phyloP scores from a whole-genome alignment of 1,140 invertebrate genomes.

The Pachyrhynchus sulphureomaculatus region DNA sequence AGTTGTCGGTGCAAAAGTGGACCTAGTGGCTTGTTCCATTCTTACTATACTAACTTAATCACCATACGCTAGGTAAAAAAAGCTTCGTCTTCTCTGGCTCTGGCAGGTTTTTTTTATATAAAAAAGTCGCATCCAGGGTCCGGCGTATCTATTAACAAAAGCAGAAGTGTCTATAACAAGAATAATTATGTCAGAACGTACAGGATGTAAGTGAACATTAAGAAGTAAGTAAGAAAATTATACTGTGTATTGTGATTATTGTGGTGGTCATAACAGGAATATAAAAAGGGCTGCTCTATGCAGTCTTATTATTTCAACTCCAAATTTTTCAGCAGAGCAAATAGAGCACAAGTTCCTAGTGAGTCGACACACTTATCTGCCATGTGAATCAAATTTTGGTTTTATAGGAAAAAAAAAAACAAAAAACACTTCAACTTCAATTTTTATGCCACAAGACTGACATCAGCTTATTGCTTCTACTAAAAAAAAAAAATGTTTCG shows the following conservation, averaged over 20 bases:
- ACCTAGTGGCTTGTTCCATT: too few species aligned
- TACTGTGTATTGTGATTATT: conserved; percentile 37
- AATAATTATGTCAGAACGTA: too few species aligned
- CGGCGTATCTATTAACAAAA: too few species aligned
- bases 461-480: conserved; percentile 13
- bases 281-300: conserved; percentile 25
- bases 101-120: too few species aligned
- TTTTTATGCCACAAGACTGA: conserved; percentile 29
- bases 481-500: conserved; percentile 19
- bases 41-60: too few species aligned
- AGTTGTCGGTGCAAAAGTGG: too few species aligned
- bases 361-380: conserved; percentile 30
- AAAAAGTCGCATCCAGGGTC: too few species aligned
- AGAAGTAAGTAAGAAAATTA: conserved; percentile 14
- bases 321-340: conserved; percentile 13
- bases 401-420: too few species aligned
- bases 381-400: conserved; percentile 33
- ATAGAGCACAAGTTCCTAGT: conserved; percentile 36
- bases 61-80: too few species aligned
- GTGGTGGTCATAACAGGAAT: conserved; percentile 33
- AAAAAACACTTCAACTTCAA: conserved; percentile 22
- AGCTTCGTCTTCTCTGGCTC: too few species aligned
- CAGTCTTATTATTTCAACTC: conserved; percentile 13
- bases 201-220: too few species aligned
- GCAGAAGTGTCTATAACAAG: too few species aligned